Evolutionary conservation across 1,140 invertebrate genomes (phyloP).

Genomic region (Caenorhabditis tropicalis): DNA sequence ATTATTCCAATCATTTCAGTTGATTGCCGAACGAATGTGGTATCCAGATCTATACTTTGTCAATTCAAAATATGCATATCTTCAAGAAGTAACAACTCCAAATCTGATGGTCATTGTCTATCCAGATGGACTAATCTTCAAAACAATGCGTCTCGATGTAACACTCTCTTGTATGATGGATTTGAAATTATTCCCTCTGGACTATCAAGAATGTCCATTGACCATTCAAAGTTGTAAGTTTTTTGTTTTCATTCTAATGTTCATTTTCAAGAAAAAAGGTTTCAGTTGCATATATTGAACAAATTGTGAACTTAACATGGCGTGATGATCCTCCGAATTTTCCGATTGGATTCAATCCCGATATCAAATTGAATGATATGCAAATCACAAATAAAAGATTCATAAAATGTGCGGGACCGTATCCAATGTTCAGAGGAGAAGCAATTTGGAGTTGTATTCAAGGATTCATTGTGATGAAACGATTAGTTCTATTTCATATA

Average conservation of each 20-base stretch:
- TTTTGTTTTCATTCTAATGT: neutral
- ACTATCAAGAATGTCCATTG: slow-evolving; percentile 61
- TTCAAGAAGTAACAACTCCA: slow-evolving; percentile 67
- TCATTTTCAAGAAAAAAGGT: neutral
- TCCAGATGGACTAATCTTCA: slow-evolving; percentile 70
- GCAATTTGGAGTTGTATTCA: slow-evolving; percentile 67
- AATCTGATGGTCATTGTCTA: slow-evolving; percentile 68
- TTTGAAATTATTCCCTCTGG: slow-evolving; percentile 62
- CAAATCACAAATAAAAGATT: slow-evolving; percentile 63
- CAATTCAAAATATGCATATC: slow-evolving; percentile 70
- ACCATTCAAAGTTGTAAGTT: slow-evolving; percentile 58
- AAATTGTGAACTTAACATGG: slow-evolving; percentile 69
- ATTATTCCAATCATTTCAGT: slow-evolving; percentile 45
- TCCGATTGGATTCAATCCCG: slow-evolving; percentile 66
- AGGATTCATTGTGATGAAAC: slow-evolving; percentile 69
- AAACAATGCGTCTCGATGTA: slow-evolving; percentile 70
- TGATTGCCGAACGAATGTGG: slow-evolving; percentile 61
- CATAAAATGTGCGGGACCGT: slow-evolving; percentile 65
- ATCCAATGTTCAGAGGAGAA: slow-evolving; percentile 70
- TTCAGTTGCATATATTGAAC: slow-evolving; percentile 69
- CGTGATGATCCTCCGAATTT: slow-evolving; percentile 64
- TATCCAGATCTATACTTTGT: slow-evolving; percentile 70
- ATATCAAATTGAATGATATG: slow-evolving; percentile 71
- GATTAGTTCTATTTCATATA: slow-evolving; percentile 68
- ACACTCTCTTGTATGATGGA: slow-evolving; percentile 72